Percentiles rank a stretch among this genome's conserved stretches.
These are phyloP conservation scores for Electrona antarctica DNA, from an alignment of 2,113 vertebrate genomes.

Conservation along the genomic window DNA sequence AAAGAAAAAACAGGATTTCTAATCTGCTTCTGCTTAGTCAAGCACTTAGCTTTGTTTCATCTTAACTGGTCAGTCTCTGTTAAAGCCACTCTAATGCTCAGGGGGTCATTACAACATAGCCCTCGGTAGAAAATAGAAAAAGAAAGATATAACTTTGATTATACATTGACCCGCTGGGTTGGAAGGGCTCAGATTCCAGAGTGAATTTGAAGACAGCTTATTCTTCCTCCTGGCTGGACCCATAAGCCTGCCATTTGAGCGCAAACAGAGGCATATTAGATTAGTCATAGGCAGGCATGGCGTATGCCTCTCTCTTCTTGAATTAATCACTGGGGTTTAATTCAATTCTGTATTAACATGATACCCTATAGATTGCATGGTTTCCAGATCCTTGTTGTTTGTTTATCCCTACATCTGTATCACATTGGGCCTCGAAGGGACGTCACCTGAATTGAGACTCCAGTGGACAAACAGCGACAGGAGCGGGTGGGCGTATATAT, in stretches of 20 bases:
- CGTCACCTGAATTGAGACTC: not conserved
- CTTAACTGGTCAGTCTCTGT: conserved; percentile 25
- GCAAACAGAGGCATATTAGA: not conserved
- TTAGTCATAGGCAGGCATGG: conserved; percentile 2
- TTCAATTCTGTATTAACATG: conserved; percentile 1
- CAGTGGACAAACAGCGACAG: not conserved
- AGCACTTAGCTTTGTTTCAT: conserved; percentile 36
- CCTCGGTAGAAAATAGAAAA: not conserved
- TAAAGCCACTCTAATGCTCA: conserved; percentile 18
- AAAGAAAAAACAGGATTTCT: not conserved
- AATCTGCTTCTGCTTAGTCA: conserved; percentile 21
- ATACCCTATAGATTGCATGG: conserved; percentile 6
- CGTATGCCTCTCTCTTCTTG: not conserved
- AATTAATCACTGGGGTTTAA: conserved; percentile 11
- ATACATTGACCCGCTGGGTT: conserved; percentile 7
- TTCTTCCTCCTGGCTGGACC: not conserved
- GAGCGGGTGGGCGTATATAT: not conserved
- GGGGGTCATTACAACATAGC: conserved; percentile 14
- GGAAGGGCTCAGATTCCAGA: conserved; percentile 16
- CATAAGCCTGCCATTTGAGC: conserved; percentile 2
- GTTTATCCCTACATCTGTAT: conserved; percentile 2
- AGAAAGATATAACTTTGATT: conserved; percentile 1
- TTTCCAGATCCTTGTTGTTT: not conserved
- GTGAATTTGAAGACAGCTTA: conserved; percentile 7
- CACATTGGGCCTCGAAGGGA: conserved; percentile 3